Conservation (phyloP, 2,113 vertebrate genomes). For the Pyrgilauda ruficollis region DNA sequence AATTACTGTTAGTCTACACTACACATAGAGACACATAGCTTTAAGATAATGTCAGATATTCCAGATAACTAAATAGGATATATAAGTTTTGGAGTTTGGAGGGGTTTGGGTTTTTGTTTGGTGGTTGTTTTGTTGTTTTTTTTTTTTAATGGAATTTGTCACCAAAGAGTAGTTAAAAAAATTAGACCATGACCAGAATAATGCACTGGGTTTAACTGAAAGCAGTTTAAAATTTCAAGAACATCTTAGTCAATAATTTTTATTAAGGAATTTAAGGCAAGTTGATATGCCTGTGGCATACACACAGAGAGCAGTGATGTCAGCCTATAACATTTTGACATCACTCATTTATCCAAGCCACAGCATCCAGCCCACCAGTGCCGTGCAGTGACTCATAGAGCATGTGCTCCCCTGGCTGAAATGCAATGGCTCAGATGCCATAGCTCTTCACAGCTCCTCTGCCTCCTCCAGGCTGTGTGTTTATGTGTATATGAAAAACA, state of each 20-base stretch:
- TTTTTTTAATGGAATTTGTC: background rate
- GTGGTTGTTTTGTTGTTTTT: background rate
- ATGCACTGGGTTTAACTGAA: background rate
- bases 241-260: accelerated
- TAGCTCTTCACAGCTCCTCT: background rate
- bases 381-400: background rate
- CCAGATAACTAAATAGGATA: background rate
- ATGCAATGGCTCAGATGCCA: background rate
- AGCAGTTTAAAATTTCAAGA: background rate
- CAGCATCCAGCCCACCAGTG: background rate
- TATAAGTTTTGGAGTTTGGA: background rate
- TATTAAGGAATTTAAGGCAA: background rate
- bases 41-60: background rate
- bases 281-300: background rate
- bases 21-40: background rate
- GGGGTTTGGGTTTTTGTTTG: accelerated
- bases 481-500: background rate
- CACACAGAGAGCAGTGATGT: background rate
- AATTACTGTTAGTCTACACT: background rate
- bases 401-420: background rate
- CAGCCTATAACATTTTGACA: background rate
- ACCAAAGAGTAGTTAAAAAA: background rate
- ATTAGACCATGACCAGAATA: background rate
- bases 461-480: background rate
- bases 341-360: background rate